phyloP scores from a whole-genome alignment of 2,888 invertebrate genomes.

The Plebejus anna region DNA sequence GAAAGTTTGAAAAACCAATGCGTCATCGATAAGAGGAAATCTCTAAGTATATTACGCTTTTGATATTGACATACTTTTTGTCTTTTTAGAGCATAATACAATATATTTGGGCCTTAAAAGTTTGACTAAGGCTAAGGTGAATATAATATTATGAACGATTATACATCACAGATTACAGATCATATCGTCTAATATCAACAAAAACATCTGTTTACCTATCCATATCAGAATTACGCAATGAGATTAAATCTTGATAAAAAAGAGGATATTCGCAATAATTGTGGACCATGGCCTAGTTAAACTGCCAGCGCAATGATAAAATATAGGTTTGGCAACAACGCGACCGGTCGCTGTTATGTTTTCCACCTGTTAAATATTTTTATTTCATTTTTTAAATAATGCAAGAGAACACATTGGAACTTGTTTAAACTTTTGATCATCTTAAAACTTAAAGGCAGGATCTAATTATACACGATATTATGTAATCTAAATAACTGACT shows the following conservation, averaged over 20 bases:
- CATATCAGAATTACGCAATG: conserved; percentile 21
- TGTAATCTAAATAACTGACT: neutral
- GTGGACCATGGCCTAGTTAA: conserved; percentile 24
- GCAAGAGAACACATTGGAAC: neutral
- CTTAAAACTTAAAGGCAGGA: neutral
- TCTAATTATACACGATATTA: neutral
- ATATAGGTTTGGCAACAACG: conserved; percentile 24
- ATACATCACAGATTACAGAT: neutral
- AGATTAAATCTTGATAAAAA: conserved; percentile 25
- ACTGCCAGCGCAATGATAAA: conserved; percentile 12
- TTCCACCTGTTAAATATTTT: conserved; percentile 7
- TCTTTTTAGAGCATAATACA: neutral
- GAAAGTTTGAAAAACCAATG: conserved; percentile 37
- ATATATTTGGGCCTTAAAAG: neutral
- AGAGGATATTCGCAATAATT: conserved; percentile 28
- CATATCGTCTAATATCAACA: neutral
- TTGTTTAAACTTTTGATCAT: no score
- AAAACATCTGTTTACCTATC: conserved; percentile 1
- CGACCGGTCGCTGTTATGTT: neutral
- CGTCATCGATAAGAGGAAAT: conserved; percentile 31
- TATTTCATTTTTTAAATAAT: neutral
- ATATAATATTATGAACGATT: neutral
- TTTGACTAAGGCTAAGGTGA: neutral
- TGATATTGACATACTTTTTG: neutral
- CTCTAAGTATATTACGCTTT: neutral